phyloP scores from a whole-genome alignment of 2,888 invertebrate genomes.

The Crepidodera aurea region DNA sequence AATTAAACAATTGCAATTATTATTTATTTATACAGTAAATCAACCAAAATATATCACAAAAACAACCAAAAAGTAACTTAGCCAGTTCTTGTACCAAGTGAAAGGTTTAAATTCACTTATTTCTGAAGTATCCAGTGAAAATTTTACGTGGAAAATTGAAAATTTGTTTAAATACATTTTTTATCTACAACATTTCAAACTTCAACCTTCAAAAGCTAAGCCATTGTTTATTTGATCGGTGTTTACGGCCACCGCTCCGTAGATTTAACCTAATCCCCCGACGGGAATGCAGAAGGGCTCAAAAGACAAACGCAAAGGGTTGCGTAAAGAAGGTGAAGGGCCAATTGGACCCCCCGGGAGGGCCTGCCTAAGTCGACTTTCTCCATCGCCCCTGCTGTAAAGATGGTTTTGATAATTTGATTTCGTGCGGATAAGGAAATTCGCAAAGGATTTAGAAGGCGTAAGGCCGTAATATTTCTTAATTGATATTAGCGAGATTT shows the following conservation, averaged over 20 bases:
- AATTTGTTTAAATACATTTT: no score
- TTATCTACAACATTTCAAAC: no score
- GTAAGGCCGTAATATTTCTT: not conserved
- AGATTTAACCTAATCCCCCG: slow-evolving; percentile 11
- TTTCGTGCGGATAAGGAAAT: slow-evolving; percentile 19
- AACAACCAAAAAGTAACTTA: no score
- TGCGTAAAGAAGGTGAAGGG: slow-evolving; percentile 18
- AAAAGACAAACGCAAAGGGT: slow-evolving; percentile 14
- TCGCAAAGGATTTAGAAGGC: not conserved
- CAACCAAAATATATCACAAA: no score
- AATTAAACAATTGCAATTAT: no score
- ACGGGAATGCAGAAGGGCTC: not conserved
- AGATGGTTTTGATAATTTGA: slow-evolving; percentile 28
- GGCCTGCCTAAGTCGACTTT: not conserved
- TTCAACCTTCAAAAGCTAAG: not conserved
- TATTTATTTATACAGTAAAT: no score
- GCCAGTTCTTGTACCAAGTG: no score
- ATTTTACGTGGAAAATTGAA: no score
- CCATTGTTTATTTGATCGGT: slow-evolving; percentile 5
- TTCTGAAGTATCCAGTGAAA: no score
- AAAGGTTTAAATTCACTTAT: no score
- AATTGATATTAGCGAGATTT: slow-evolving; percentile 21
- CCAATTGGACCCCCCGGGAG: slow-evolving; percentile 3
- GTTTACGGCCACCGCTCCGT: not conserved
- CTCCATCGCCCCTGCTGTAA: not conserved